Conservation (phyloP, 2,113 vertebrate species). For the Corydoras maculifer region DNA sequence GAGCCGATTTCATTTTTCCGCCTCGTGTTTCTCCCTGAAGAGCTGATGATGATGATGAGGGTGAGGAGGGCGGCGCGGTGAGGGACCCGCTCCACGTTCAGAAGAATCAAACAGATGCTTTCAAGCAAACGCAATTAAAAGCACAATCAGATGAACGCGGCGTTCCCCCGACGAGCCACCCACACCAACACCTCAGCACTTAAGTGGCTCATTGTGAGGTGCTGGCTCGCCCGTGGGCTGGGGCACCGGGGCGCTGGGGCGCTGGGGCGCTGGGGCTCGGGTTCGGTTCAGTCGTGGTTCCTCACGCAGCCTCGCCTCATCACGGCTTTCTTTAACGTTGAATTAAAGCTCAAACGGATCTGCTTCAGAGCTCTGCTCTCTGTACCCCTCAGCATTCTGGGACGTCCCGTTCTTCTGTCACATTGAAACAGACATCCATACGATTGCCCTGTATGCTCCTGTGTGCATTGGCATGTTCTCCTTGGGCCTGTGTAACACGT, state of each 20-base stretch:
- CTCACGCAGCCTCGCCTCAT: too few species aligned
- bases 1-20: constrained; percentile 30
- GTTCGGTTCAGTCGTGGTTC: too few species aligned
- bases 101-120: constrained; percentile 23
- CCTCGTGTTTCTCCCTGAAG: constrained; percentile 23
- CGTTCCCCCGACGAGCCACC: neutral
- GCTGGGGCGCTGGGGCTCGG: neutral
- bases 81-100: constrained; percentile 18
- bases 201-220: constrained; percentile 17
- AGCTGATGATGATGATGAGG: constrained; percentile 25
- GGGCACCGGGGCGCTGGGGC: neutral
- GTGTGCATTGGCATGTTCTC: too few species aligned
- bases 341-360: too few species aligned
- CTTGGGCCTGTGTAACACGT: too few species aligned
- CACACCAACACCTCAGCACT: constrained; percentile 7
- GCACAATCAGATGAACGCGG: constrained; percentile 25
- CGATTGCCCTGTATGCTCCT: too few species aligned
- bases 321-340: too few species aligned
- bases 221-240: neutral
- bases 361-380: too few species aligned
- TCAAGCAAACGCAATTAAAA: constrained; percentile 27
- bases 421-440: too few species aligned
- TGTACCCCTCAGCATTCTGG: too few species aligned
- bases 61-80: constrained; percentile 22
- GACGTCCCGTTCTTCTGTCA: too few species aligned